Evolutionary conservation across 2,113 vertebrate genomes (phyloP), one percentile per base, ranked within the genome.

Genomic region (Anguilla japonica): DNA sequence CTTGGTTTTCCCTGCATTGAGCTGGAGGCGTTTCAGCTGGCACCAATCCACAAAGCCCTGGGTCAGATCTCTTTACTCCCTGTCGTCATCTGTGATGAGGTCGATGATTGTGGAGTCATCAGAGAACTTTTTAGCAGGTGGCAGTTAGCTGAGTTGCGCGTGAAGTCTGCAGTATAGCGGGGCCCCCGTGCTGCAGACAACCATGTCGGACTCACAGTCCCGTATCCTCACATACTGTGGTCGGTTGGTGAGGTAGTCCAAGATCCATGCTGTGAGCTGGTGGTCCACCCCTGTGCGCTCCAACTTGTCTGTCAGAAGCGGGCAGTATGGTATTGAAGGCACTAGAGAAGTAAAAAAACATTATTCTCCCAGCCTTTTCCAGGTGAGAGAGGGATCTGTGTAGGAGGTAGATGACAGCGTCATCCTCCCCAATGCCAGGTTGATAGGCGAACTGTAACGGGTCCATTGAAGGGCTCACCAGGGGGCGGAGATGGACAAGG

Each of bases 371-470:
- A 3, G n/a, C 29, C 26, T 29, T 79, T 39, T 79, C 78, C 29
- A 71, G 2, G 67, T 71, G 2, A n/a, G 67, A 71, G 8, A 75
- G 67, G 20, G 67, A 75, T 75, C 67, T 75, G 11, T 75, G 67
- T 7, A 75, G 67, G 20, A 71, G 67, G 67, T 56, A 56, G 8
- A 22, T 75, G 26, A 88, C 46, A 2, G 85, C n/a, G 29, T 78
- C 79, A 5, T 88, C 87, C 34, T 67, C 87, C 50, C 81, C 81
- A 15, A 88, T 85, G 57, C 60, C 87, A 46, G 83, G 57, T 34
- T 50, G 79, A 46, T 88, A 86, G 26, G 82, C 71, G 40, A 88
- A 86, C 53, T 86, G 82, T 26, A 71, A 14, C n/a, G 67, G 67
- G 67, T 75, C 22, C 67, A 75, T 75, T 26, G n/a, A 75, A 20